Percentiles rank a stretch among this genome's conserved stretches.
phyloP scores from a whole-genome alignment of 1,140 invertebrate genomes.

The Drosophila serrata region DNA sequence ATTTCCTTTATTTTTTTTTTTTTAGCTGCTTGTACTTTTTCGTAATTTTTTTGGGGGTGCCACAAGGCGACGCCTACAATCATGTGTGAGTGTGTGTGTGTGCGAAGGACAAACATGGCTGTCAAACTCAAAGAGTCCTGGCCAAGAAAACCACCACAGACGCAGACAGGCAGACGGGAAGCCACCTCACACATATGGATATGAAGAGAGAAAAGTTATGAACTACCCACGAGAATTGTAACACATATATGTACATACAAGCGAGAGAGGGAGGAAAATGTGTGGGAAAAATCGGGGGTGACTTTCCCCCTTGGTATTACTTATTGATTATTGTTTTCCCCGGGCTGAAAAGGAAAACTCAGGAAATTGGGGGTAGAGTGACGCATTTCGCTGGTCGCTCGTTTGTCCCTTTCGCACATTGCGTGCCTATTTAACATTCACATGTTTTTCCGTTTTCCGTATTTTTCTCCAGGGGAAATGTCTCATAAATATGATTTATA shows the following conservation, averaged over 20 bases:
- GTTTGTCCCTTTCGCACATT: constrained; percentile 37
- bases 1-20: background rate
- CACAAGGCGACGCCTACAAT: constrained; percentile 64
- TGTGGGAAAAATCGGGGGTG: constrained; percentile 26
- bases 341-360: constrained; percentile 14
- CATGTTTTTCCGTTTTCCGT: constrained; percentile 36
- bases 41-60: constrained; percentile 31
- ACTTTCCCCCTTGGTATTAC: constrained; percentile 29
- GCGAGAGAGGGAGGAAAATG: constrained; percentile 28
- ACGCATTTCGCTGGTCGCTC: constrained; percentile 28
- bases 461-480: constrained; percentile 42
- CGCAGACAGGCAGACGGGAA: constrained; percentile 32
- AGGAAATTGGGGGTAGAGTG: constrained; percentile 32
- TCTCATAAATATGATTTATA: constrained; percentile 57
- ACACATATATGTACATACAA: constrained; percentile 15
- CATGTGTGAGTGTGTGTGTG: constrained; percentile 29
- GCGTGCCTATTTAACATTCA: constrained; percentile 53
- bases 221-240: constrained; percentile 46
- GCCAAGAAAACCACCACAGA: constrained; percentile 75
- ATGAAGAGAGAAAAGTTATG: constrained; percentile 38
- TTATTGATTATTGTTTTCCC: constrained; percentile 48
- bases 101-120: constrained; percentile 70
- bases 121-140: constrained; percentile 54
- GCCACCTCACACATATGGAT: constrained; percentile 52
- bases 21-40: background rate